phyloP scores from a whole-genome alignment of 2,797 vertebrate species.

The Hippoglossus hippoglossus region DNA sequence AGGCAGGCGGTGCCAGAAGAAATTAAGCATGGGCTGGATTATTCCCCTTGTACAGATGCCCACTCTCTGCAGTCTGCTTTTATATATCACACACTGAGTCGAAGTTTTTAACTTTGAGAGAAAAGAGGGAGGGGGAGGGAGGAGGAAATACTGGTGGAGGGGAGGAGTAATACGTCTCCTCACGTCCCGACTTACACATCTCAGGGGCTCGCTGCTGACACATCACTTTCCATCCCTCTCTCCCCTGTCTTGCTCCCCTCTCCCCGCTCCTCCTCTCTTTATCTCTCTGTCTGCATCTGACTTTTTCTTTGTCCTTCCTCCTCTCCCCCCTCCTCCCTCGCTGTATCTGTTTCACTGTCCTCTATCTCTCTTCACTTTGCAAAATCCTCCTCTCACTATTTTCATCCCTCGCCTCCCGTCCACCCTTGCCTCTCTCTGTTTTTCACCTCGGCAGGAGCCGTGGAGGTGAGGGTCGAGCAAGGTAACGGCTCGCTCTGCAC shows the following conservation, averaged over 20 bases:
- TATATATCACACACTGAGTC: conserved; percentile 53
- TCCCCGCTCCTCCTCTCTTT: conserved; percentile 68
- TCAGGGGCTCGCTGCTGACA: conserved; percentile 74
- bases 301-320: conserved; percentile 71
- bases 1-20: conserved; percentile 68
- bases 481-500: conserved; percentile 59
- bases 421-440: conserved; percentile 51
- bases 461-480: conserved; percentile 59
- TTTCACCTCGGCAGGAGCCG: conserved; percentile 64
- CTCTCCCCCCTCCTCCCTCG: conserved; percentile 52
- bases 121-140: conserved; percentile 61
- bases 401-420: conserved; percentile 57
- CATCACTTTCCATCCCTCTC: conserved; percentile 74
- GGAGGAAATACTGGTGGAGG: conserved; percentile 47
- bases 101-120: conserved; percentile 63
- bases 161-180: conserved; percentile 73
- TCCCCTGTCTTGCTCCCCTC: conserved; percentile 53
- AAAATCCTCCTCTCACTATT: conserved; percentile 72
- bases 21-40: conserved; percentile 74
- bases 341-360: conserved; percentile 79
- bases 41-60: conserved; percentile 72
- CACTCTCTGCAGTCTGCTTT: conserved; percentile 69
- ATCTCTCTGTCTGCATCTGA: conserved; percentile 68
- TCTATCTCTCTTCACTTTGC: conserved; percentile 74
- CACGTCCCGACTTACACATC: conserved; percentile 77